These are phyloP conservation scores for Okapia johnstoni DNA, from an alignment of 2,113 vertebrate genomes.

Conservation along the genomic window DNA sequence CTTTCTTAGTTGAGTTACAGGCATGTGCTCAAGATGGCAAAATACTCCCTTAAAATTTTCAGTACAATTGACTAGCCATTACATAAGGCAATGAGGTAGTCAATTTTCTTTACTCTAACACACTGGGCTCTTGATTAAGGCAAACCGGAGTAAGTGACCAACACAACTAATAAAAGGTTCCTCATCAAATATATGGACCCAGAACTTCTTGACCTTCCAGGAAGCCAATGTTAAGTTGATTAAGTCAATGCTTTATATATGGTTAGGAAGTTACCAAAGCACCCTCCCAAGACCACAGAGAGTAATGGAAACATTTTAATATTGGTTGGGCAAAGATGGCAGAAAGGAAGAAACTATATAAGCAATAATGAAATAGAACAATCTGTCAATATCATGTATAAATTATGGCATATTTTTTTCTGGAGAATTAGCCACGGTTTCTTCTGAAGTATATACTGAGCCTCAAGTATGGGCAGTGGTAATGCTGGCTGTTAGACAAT, in stretches of 20 bases:
- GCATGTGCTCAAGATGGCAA: not conserved
- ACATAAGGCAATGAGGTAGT: not conserved
- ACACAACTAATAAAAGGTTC: not conserved
- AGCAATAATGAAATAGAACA: not conserved
- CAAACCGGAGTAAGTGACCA: not conserved
- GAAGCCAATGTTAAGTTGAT: conserved; percentile 12
- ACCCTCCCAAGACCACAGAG: not conserved
- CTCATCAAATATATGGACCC: not conserved
- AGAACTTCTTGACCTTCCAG: not conserved
- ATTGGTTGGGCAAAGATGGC: not conserved
- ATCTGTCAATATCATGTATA: not conserved
- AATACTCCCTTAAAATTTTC: not conserved
- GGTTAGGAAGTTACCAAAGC: not conserved
- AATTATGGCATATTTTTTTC: not conserved
- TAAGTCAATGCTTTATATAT: conserved; percentile 8
- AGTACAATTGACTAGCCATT: not conserved
- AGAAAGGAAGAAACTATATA: not conserved
- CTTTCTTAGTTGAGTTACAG: not conserved
- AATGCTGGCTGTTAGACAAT: not conserved
- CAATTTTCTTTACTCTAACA: not conserved
- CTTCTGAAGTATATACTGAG: not conserved
- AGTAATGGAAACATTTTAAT: not conserved
- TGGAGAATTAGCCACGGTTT: not conserved
- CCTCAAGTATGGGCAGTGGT: not conserved
- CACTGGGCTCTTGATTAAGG: not conserved